A percentile compares a stretch with the other conserved stretches of the same genome.
phyloP scores from a whole-genome alignment of 2,113 vertebrate genomes.

The Cyrtonyx montezumae region DNA sequence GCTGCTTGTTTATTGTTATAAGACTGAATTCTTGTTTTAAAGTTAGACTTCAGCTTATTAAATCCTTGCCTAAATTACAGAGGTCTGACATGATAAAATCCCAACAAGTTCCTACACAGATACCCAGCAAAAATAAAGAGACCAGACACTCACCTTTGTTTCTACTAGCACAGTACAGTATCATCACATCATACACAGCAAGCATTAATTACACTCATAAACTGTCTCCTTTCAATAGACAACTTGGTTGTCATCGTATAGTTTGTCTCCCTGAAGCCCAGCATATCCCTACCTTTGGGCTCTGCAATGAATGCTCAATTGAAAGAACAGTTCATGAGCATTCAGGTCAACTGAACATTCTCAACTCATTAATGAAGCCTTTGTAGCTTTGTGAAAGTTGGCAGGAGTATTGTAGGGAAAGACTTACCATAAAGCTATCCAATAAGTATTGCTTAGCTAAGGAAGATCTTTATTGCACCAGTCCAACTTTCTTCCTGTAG shows the following conservation, averaged over 20 bases:
- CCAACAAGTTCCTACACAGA: background rate
- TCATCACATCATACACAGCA: background rate
- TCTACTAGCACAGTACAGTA: background rate
- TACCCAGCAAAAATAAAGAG: background rate
- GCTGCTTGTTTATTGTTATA: background rate
- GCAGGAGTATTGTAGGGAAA: background rate
- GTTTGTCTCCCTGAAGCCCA: background rate
- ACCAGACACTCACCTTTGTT: background rate
- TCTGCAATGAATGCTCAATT: background rate
- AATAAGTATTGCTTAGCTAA: background rate
- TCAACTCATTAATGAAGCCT: background rate
- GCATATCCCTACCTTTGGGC: background rate
- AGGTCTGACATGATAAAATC: background rate
- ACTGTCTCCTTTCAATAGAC: background rate
- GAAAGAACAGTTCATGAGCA: background rate
- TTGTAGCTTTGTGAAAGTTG: background rate
- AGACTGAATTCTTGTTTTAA: background rate
- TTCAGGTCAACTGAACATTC: background rate
- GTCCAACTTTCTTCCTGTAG: background rate
- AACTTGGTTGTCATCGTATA: background rate
- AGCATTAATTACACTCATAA: background rate
- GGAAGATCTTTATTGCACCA: background rate
- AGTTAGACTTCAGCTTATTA: background rate
- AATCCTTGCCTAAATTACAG: background rate
- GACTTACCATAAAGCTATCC: background rate